Conservation (phyloP, 2,113 vertebrate species). For the Thermophis baileyi region DNA sequence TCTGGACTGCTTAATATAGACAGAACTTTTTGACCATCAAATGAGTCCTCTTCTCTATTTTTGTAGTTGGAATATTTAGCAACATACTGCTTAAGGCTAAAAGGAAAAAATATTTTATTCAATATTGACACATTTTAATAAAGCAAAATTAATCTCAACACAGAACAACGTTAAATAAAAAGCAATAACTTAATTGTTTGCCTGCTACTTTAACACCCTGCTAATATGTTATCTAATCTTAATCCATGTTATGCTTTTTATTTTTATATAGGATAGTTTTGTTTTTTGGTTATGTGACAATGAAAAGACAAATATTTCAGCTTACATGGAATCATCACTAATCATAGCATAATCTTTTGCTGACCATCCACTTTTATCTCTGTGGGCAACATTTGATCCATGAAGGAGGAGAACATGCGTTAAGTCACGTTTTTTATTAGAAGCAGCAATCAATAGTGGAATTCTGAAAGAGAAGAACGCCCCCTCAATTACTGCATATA, state of each 20-base stretch:
- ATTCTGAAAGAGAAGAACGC: constrained; percentile 67
- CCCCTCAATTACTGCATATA: not conserved
- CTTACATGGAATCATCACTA: constrained; percentile 82
- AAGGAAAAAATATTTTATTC: not conserved
- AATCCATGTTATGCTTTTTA: not conserved
- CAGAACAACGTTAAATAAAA: not conserved
- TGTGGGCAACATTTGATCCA: constrained; percentile 75
- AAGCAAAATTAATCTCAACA: not conserved
- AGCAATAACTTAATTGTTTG: not conserved
- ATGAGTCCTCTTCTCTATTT: constrained; percentile 53
- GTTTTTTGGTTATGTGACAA: not conserved
- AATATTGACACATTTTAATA: not conserved
- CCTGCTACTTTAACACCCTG: not conserved
- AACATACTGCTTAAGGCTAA: constrained; percentile 71
- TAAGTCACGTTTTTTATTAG: constrained; percentile 76
- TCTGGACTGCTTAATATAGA: constrained; percentile 44
- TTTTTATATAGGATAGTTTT: not conserved
- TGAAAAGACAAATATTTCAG: not conserved
- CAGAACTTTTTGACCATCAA: constrained; percentile 52
- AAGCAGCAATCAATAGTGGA: constrained; percentile 79
- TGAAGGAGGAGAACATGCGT: constrained; percentile 75
- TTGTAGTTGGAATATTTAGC: constrained; percentile 70
- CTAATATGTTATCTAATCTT: not conserved
- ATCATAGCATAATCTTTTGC: constrained; percentile 82
- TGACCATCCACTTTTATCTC: constrained; percentile 79